Evolutionary conservation across 1,140 invertebrate species (phyloP).

Genomic region (Parasteatoda tepidariorum): DNA sequence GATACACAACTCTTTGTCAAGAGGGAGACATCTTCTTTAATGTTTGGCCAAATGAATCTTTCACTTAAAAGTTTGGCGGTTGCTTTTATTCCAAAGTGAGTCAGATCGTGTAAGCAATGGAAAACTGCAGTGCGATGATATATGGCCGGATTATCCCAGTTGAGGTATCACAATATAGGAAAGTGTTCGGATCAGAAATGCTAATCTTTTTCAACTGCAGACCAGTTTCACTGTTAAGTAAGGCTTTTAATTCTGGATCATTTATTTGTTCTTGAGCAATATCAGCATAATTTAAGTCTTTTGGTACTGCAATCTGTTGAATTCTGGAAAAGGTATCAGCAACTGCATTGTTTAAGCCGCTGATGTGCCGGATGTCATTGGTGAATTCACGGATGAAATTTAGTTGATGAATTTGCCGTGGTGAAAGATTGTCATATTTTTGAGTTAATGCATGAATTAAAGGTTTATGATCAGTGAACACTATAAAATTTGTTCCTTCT

Average conservation of each 20-base stretch:
- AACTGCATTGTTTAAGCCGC: not conserved
- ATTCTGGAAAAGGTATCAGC: slow-evolving; percentile 55
- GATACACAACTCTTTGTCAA: not conserved
- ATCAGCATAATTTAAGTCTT: too few species aligned
- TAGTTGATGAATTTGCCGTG: not conserved
- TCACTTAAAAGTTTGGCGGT: not conserved
- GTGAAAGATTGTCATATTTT: not conserved
- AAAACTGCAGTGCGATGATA: slow-evolving; percentile 69
- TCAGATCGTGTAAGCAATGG: slow-evolving; percentile 66
- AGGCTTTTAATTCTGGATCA: slow-evolving; percentile 50
- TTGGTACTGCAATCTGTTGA: slow-evolving; percentile 36
- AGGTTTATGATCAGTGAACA: not conserved
- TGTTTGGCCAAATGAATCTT: not conserved
- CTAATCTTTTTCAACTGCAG: not conserved
- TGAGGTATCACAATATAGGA: not conserved
- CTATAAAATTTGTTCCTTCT: not conserved
- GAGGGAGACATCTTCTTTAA: not conserved
- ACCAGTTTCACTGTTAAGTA: not conserved
- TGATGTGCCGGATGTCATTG: not conserved
- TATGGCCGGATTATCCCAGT: slow-evolving; percentile 65
- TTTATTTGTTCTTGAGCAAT: slow-evolving; percentile 16
- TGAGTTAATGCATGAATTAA: not conserved
- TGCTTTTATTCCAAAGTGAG: slow-evolving; percentile 44
- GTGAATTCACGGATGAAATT: not conserved
- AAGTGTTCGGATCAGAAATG: not conserved